A percentile compares a stretch with the other conserved stretches of the same genome.
phyloP scores from a whole-genome alignment of 2,797 vertebrate genomes.

The Tamandua tetradactyla region DNA sequence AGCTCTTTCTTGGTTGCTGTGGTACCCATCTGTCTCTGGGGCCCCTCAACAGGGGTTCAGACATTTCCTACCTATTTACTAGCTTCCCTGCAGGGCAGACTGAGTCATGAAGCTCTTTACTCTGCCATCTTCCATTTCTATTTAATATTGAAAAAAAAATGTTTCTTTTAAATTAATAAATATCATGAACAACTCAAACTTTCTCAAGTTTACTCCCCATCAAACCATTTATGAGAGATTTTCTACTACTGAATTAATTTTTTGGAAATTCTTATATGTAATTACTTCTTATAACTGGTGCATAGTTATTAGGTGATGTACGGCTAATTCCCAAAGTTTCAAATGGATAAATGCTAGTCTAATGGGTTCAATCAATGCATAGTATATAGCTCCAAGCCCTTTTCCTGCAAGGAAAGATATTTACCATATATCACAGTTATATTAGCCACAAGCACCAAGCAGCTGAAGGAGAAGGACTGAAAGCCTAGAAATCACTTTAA shows the following conservation, averaged over 20 bases:
- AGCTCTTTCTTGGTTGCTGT: no score
- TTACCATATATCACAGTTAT: conserved; percentile 86
- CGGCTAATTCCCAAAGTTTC: conserved; percentile 81
- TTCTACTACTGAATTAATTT: conserved; percentile 77
- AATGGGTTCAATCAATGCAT: conserved; percentile 86
- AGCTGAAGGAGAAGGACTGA: conserved; percentile 82
- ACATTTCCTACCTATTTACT: no score
- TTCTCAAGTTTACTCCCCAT: conserved; percentile 80
- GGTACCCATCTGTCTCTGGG: no score
- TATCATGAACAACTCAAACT: conserved; percentile 67
- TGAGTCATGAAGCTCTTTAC: no score
- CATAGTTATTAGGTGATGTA: conserved; percentile 83
- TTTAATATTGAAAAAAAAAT: conserved; percentile 62
- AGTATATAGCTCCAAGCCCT: conserved; percentile 85
- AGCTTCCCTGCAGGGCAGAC: no score
- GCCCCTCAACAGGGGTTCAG: no score
- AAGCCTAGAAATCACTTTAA: conserved; percentile 82
- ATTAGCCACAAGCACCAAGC: conserved; percentile 79
- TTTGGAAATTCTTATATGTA: conserved; percentile 82
- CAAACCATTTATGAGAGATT: conserved; percentile 77
- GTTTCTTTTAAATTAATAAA: no score
- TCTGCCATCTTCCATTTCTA: conserved; percentile 48
- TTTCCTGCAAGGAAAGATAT: conserved; percentile 85
- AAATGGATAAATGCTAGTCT: conserved; percentile 86
- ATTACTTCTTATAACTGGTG: conserved; percentile 83